Evolutionary conservation across 2,888 invertebrate genomes (phyloP).

Genomic region (Achlya flavicornis): DNA sequence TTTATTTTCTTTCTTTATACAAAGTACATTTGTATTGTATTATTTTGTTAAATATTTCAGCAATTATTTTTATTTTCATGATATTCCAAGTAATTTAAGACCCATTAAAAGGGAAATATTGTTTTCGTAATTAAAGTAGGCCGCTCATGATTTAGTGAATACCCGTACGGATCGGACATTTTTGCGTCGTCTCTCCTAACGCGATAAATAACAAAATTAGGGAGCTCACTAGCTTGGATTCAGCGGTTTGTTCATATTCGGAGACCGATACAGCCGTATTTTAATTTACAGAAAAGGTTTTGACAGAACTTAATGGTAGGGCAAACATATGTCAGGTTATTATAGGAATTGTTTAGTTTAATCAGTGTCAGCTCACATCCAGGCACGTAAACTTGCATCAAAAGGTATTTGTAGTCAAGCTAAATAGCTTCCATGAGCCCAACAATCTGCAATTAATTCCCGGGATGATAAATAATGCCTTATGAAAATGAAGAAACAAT

Average conservation of each 20-base stretch:
- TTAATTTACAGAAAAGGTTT: not conserved
- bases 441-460: no score
- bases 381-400: no score
- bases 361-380: no score
- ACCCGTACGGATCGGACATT: slow-evolving; percentile 49
- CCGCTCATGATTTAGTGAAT: slow-evolving; percentile 62
- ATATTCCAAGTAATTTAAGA: slow-evolving; percentile 4
- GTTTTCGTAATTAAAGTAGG: slow-evolving; percentile 71
- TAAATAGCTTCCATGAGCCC: no score
- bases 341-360: no score
- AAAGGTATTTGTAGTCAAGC: no score
- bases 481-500: no score
- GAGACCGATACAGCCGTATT: slow-evolving; percentile 17
- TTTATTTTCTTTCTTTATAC: not conserved
- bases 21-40: not conserved
- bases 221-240: slow-evolving; percentile 36
- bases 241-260: slow-evolving; percentile 33
- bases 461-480: no score
- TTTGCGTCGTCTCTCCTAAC: slow-evolving; percentile 50
- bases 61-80: no score
- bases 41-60: no score
- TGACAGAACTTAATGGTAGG: no score
- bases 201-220: slow-evolving; percentile 70
- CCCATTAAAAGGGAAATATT: slow-evolving; percentile 52
- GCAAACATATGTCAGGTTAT: no score